phyloP scores from a whole-genome alignment of 2,888 invertebrate genomes.

The Glomeris marginata region DNA sequence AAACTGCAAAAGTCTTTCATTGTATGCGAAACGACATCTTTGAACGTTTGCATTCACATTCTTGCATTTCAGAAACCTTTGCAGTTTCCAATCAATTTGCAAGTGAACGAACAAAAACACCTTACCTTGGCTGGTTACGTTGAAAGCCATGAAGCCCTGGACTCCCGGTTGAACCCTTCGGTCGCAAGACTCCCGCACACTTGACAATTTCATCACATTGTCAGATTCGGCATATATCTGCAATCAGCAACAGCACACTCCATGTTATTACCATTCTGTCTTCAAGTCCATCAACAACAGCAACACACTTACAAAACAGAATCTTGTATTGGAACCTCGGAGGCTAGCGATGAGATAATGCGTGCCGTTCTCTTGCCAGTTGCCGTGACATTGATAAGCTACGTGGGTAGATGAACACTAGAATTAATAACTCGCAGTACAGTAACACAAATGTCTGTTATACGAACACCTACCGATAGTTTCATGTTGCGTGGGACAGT shows the following conservation, averaged over 20 bases:
- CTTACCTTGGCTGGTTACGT: constrained; percentile 52
- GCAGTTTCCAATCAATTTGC: too few relatives aligned
- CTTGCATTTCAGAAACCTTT: too few relatives aligned
- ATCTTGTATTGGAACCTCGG: constrained; percentile 12
- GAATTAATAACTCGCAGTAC: too few relatives aligned
- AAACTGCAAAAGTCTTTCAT: too few relatives aligned
- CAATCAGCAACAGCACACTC: not conserved
- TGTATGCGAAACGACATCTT: too few relatives aligned
- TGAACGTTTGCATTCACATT: too few relatives aligned
- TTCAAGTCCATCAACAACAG: too few relatives aligned
- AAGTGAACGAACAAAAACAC: too few relatives aligned
- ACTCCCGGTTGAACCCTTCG: constrained; percentile 38
- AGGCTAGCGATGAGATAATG: constrained; percentile 57
- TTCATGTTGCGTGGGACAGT: constrained; percentile 11
- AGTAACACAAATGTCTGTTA: too few relatives aligned
- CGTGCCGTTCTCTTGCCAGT: constrained; percentile 74
- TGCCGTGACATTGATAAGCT: constrained; percentile 81
- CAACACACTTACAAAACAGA: constrained; percentile 15
- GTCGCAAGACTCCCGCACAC: constrained; percentile 48
- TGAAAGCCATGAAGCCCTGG: constrained; percentile 47
- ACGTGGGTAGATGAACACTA: constrained; percentile 16
- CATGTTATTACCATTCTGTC: not conserved
- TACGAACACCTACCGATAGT: constrained; percentile 8
- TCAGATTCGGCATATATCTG: constrained; percentile 15
- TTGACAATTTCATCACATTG: constrained; percentile 39